Base-by-base conservation (phyloP, 64 coral and sea anemone species). In the Stichodactyla mertensii region DNA sequence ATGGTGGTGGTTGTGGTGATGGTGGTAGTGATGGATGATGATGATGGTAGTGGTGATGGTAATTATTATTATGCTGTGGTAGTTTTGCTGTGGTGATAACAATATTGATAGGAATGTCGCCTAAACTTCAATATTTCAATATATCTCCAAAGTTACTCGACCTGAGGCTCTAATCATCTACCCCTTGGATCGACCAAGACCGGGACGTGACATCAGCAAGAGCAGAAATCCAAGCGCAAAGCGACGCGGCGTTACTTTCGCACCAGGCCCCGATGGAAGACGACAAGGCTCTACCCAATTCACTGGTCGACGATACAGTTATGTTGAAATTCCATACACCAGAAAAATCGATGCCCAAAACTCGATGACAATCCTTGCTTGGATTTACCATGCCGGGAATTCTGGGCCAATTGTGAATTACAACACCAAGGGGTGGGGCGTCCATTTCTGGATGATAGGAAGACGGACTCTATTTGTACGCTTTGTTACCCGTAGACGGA, bases 291-390 rank as follows among this genome's bases (percentile, higher is more conserved):
- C 90, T 10, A 82, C 86, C 51, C 85, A 16, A 27, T 92, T 92
- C 26, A 85, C 83, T 60, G 90, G 90, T 10, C 57, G 52, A 57
- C 57, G 85, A 16, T 64, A 71, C 78, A 92, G 90, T 53, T 92
- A 83, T 27, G 90, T 92, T 3, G 55, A 87, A 64, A 86, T 92
- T 16, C 85, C 90, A 0, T 87, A 92, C 85, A 82, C 79, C 4
- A 79, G 61, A 62, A 87, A 79, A 59, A 56, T 92, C 24, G 84
- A 87, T 64, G 78, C 85, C 6, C 55, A 59, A 51, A 51, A 87
- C 61, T 92, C 90, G 8, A 87, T 92, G 67, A 92, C 90, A 7
- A 87, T 92, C 54, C 78, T 92, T 19, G 62, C 80, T 82, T 92
- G 90, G 90, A 74, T 92, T 8, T 92, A 69, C 53, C 90, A 92